Evolutionary conservation across 2,797 vertebrate genomes (phyloP).

Genomic region (Danio kyathit): DNA sequence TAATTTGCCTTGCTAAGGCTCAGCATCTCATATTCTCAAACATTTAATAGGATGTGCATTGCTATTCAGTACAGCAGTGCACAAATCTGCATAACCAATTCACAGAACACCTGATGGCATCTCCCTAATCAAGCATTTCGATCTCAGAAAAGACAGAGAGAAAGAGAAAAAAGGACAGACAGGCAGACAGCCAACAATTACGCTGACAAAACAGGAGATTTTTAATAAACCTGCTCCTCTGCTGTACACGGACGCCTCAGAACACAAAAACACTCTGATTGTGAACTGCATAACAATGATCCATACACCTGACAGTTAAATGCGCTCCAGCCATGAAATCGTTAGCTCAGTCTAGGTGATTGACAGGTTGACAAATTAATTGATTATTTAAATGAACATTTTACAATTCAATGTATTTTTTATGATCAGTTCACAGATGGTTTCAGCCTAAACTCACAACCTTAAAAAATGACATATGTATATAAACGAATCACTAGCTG

Average conservation of each 20-base stretch:
- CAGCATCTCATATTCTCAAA: conserved; percentile 1
- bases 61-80: conserved; percentile 35
- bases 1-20: conserved; percentile 31
- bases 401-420: neutral
- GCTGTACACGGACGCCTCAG: neutral
- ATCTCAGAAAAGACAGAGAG: conserved; percentile 21
- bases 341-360: conserved; percentile 1
- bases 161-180: conserved; percentile 44
- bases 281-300: conserved; percentile 28
- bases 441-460: neutral
- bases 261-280: conserved; percentile 13
- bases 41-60: conserved; percentile 32
- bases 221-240: conserved; percentile 41
- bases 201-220: conserved; percentile 10
- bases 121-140: conserved; percentile 33
- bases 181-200: conserved; percentile 49
- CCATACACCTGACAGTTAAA: conserved; percentile 11
- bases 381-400: neutral
- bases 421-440: too few species aligned
- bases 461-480: neutral
- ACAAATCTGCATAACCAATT: conserved; percentile 56
- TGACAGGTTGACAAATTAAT: conserved; percentile 50
- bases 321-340: neutral
- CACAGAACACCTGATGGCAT: conserved; percentile 49
- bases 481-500: neutral